Evolutionary conservation across 2,113 vertebrate species (phyloP).

Genomic region (Grantiella picta): DNA sequence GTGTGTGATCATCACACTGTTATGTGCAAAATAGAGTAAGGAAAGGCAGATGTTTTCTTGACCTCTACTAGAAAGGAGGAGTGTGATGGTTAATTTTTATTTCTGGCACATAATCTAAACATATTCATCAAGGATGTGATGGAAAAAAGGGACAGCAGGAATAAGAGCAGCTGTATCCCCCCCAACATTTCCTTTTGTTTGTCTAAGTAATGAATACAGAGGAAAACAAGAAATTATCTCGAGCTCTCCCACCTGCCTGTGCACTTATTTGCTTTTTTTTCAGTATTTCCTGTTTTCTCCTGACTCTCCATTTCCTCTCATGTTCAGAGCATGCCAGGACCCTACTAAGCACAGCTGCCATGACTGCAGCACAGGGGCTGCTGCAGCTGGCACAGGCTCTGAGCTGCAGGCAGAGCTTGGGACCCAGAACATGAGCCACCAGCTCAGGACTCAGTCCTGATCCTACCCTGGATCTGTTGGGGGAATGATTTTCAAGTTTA

Average conservation of each 20-base stretch:
- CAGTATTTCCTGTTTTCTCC: not conserved
- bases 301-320: not conserved
- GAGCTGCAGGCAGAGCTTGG: not conserved
- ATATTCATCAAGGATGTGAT: not conserved
- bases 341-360: accelerated
- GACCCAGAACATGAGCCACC: not conserved
- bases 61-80: conserved; percentile 29
- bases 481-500: not conserved
- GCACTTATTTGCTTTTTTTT: not conserved
- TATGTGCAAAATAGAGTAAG: not conserved
- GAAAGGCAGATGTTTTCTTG: conserved; percentile 36
- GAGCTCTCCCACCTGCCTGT: not conserved
- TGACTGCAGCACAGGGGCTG: not conserved
- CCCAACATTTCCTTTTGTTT: not conserved
- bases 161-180: not conserved
- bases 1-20: not conserved
- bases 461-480: accelerated
- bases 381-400: accelerated
- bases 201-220: not conserved
- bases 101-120: conserved; percentile 7
- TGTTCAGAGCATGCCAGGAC: not conserved
- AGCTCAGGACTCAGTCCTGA: not conserved
- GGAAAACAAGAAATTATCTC: not conserved
- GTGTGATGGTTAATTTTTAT: not conserved
- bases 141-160: not conserved